phyloP scores from a whole-genome alignment of 1,140 invertebrate genomes.

The Ips nitidus region DNA sequence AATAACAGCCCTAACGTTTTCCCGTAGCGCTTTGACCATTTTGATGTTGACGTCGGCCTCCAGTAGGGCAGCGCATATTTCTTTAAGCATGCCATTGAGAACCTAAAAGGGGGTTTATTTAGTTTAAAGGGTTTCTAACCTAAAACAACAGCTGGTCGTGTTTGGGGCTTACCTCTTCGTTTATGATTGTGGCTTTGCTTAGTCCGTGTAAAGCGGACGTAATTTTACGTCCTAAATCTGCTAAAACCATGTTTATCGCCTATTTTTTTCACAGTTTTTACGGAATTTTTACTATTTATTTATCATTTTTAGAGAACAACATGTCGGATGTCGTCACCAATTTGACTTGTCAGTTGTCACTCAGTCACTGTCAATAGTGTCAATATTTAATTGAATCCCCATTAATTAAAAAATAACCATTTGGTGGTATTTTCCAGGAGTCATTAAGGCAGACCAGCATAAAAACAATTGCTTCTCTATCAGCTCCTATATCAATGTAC shows the following conservation, averaged over 20 bases:
- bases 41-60: constrained; percentile 99
- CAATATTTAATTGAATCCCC: no score
- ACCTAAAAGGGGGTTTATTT: constrained; percentile 64
- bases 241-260: constrained; percentile 84
- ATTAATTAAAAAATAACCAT: no score
- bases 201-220: constrained; percentile 95
- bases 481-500: no score
- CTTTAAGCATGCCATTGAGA: constrained; percentile 98
- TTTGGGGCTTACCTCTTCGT: constrained; percentile 82
- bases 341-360: no score
- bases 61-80: constrained; percentile 94
- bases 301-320: no score
- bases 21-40: constrained; percentile 92
- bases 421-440: no score
- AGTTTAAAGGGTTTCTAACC: constrained; percentile 3
- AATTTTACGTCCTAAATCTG: constrained; percentile 99
- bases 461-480: no score
- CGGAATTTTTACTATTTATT: no score
- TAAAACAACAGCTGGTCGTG: constrained; percentile 41
- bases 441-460: no score
- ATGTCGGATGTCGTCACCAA: no score
- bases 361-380: no score
- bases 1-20: constrained; percentile 98
- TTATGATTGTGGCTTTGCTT: constrained; percentile 98
- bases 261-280: neutral